Evolutionary conservation across 2,797 vertebrate genomes (phyloP), one percentile per base, ranked within the genome.

Genomic region (Botia kubotai): DNA sequence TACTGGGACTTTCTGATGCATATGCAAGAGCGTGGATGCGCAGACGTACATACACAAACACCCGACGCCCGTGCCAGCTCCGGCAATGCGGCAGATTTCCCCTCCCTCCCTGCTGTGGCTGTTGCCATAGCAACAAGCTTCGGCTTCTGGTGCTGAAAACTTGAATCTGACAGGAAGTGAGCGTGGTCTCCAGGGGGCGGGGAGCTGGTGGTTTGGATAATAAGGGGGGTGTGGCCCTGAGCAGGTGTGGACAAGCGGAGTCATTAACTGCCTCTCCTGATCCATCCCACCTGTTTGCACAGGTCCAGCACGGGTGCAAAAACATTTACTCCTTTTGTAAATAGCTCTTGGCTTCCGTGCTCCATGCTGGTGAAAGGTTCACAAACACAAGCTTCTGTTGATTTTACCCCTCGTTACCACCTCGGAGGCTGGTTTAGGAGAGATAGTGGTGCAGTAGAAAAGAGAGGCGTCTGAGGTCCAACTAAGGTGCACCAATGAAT

Each of bases 111-210:
- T 87, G 87, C 89, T 90, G 88, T 91, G 89, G 87, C 88, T 93
- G 94, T 95, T 93, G 93, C 94, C 92, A 93, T 94, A 86, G 93
- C 92, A 94, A 94, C 94, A 92, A 89, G 92, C 92, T 92, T 88
- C 84, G 88, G 89, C 93, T 84, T 93, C 91, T 94, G 90, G 90
- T 89, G 84, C 89, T 91, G 90, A 91, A 93, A 92, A 92, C 89
- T 90, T 87, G 89, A 89, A 93, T 90, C 90, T 93, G 90, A 93
- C 90, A 93, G 90, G 91, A 93, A 93, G 91, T 92, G 87, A 85
- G 88, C 89, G 87, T 55, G 62, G 88, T 89, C 91, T 92, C 87
- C 85, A 89, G 88, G 88, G 89, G 91, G 57, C 50, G 76, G n/a
- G 16, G 73, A 14, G 48, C 67, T 60, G 77, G 19, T 16, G 74